phyloP scores from a whole-genome alignment of 1,140 invertebrate genomes.

The Microplitis mediator region DNA sequence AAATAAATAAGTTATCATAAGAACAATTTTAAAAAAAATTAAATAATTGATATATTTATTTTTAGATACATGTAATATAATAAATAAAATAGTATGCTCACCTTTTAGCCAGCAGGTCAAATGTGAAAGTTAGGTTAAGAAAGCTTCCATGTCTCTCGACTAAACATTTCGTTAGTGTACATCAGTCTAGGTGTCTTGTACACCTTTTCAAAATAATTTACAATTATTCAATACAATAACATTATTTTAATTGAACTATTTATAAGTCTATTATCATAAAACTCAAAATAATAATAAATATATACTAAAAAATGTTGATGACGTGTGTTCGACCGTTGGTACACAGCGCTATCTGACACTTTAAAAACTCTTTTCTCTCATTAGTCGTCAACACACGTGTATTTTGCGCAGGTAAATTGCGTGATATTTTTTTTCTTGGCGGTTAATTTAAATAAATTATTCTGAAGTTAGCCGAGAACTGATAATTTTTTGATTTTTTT shows the following conservation, averaged over 20 bases:
- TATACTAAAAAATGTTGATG: constrained; percentile 22
- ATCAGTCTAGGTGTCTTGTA: neutral
- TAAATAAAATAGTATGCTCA: constrained; percentile 23
- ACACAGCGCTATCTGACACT: constrained; percentile 21
- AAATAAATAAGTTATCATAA: neutral
- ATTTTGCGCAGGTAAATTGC: neutral
- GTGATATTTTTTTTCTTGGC: neutral
- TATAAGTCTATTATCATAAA: constrained; percentile 10
- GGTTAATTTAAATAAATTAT: neutral
- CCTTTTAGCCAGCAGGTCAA: constrained; percentile 26
- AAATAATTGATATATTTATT: too few relatives aligned
- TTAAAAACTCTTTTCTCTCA: too few relatives aligned
- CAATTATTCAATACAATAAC: neutral
- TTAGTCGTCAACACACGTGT: too few relatives aligned
- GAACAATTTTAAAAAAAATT: neutral
- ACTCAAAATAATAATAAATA: constrained; percentile 4
- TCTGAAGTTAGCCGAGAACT: neutral
- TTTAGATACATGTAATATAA: neutral
- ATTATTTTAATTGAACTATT: constrained; percentile 21
- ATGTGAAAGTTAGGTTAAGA: constrained; percentile 37
- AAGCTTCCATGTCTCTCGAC: constrained; percentile 25
- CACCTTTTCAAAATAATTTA: neutral
- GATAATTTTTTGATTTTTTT: neutral
- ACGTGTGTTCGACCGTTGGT: constrained; percentile 31
- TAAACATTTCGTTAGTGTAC: constrained; percentile 27